Base-by-base conservation (phyloP, 2,888 invertebrate genomes). In the Celastrina argiolus region DNA sequence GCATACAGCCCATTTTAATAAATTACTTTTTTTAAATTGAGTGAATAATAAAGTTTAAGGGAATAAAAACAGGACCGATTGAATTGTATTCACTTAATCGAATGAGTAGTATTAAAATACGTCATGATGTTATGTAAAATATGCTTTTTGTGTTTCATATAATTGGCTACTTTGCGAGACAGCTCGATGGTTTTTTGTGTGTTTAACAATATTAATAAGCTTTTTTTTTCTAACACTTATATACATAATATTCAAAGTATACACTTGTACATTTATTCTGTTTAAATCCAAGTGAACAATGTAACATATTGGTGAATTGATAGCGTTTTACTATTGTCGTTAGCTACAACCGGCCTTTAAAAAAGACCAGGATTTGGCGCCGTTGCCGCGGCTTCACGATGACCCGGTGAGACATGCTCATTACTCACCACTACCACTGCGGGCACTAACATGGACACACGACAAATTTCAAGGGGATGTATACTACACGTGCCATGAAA, bases 321-420 rank as follows among this genome's bases (percentile, higher is more conserved):
- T 26, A 31, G 51, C 56, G 56, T 56, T 56, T 51, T 56, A 56
- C 56, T 64, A 58, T 65, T 67, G 61, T 61, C 61, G 14, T 36
- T 61, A 61, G 61, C 61, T 61, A 61, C 61, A 39, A 61, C 61
- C 61, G 61, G 61, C 61, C 61, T 61, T 61, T 61, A 61, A 61
- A 61, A 61, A 61, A 61, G 61, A 61, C 14, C 34, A 22, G 61
- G 61, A 61, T 18, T 61, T 39, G 61, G 61, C 61, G 61, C 61
- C 61, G 61, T 39, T 39, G 61, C 61, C 63, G 63, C 63, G 63
- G n/a, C 42, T 42, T 2, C 41, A 26, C 16, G 51, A 45, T 56
- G 51, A 65, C 18, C 34, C 65, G 56, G 63, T 63, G 63, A 63
- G 61, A 61, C 39, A 6, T 18, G 18, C 58, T 22, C 39, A 61